Conservation (phyloP, 2,888 invertebrate genomes). For the Tineola bisselliella region DNA sequence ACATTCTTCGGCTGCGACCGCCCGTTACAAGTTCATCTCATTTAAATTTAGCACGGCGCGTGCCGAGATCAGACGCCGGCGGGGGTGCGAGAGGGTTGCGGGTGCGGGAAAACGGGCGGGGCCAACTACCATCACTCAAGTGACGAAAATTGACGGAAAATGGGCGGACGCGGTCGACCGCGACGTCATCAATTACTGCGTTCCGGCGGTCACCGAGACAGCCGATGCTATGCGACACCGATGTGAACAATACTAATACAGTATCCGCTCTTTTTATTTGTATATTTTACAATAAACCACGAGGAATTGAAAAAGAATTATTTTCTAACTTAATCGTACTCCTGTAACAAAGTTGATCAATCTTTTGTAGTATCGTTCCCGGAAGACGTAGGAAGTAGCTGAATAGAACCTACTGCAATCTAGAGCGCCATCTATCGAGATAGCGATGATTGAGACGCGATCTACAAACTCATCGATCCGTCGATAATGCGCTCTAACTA, state of each 20-base stretch:
- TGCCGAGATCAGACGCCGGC: conserved; percentile 39
- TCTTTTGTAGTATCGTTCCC: conserved; percentile 22
- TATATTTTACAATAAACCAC: neutral
- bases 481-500: conserved; percentile 60
- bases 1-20: conserved; percentile 55
- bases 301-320: neutral
- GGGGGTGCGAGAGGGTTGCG: conserved; percentile 22
- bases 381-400: conserved; percentile 46
- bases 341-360: conserved; percentile 1
- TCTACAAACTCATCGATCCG: conserved; percentile 58
- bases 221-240: conserved; percentile 17
- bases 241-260: neutral
- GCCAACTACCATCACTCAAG: conserved; percentile 64
- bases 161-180: conserved; percentile 66
- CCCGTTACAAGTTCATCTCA: conserved; percentile 64
- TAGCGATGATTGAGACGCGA: conserved; percentile 59
- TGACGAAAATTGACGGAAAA: conserved; percentile 69
- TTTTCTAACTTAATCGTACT: neutral
- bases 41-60: conserved; percentile 68
- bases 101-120: conserved; percentile 42
- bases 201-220: conserved; percentile 48
- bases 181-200: conserved; percentile 66
- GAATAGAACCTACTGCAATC: conserved; percentile 42
- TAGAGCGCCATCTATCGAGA: conserved; percentile 39
- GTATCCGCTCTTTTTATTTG: neutral